Evolutionary conservation across 2,797 vertebrate genomes (phyloP).

Genomic region (Gambusia yucatana): DNA sequence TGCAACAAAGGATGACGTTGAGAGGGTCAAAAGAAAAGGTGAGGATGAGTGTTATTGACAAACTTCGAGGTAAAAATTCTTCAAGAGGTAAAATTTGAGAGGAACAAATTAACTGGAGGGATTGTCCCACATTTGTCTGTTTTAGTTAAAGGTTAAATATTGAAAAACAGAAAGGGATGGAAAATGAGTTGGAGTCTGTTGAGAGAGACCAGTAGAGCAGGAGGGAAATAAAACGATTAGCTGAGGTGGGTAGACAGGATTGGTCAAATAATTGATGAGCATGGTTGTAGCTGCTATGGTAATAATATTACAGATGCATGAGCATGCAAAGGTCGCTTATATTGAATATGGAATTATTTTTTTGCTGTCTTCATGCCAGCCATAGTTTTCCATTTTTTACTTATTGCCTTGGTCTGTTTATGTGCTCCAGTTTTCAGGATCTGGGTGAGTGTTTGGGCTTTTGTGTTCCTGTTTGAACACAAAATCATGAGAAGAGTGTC

Average conservation of each 20-base stretch:
- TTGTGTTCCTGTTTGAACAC: not conserved
- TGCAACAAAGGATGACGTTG: constrained; percentile 40
- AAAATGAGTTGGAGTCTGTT: not conserved
- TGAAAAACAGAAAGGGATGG: constrained; percentile 5
- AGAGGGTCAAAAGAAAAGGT: constrained; percentile 18
- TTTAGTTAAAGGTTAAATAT: constrained; percentile 22
- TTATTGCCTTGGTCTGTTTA: constrained; percentile 8
- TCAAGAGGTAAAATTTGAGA: constrained; percentile 1
- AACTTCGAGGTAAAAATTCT: not conserved
- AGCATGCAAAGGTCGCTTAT: constrained; percentile 75
- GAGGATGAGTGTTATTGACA: constrained; percentile 7
- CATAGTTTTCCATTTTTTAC: constrained; percentile 5
- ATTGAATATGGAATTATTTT: constrained; percentile 56
- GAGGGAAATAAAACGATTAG: constrained; percentile 39
- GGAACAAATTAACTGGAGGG: constrained; percentile 10
- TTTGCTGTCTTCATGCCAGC: constrained; percentile 36
- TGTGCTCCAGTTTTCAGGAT: constrained; percentile 3
- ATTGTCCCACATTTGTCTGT: constrained; percentile 28
- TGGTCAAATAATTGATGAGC: constrained; percentile 74
- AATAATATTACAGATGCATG: constrained; percentile 76
- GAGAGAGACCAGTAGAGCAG: constrained; percentile 8
- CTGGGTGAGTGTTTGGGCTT: not conserved
- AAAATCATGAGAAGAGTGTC: not conserved
- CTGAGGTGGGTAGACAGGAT: constrained; percentile 50
- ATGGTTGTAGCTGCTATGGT: constrained; percentile 67